Evolutionary conservation across 1,140 invertebrate species (phyloP).

Genomic region (Ceratina australensis): DNA sequence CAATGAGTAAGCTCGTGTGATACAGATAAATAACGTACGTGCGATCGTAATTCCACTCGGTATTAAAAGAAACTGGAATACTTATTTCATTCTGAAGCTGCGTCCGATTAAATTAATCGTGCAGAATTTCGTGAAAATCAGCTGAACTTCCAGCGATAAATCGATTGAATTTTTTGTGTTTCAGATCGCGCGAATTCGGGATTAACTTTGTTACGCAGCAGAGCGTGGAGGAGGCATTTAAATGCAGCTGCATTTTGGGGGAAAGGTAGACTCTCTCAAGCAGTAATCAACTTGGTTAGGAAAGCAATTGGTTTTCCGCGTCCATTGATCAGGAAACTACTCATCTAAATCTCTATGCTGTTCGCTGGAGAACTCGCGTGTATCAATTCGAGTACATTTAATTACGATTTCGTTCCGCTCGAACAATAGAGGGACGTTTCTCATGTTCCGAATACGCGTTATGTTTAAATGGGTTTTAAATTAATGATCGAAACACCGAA

Average conservation of each 20-base stretch:
- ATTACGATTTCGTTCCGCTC: background rate
- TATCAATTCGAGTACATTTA: background rate
- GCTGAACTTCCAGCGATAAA: background rate
- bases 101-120: background rate
- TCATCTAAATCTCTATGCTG: slow-evolving; percentile 13
- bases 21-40: no score
- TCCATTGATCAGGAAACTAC: slow-evolving; percentile 23
- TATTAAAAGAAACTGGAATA: background rate
- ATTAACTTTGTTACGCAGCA: slow-evolving; percentile 3
- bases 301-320: slow-evolving; percentile 8
- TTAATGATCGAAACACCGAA: no score
- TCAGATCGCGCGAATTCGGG: slow-evolving; percentile 1
- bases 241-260: background rate
- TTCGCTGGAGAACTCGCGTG: background rate
- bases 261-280: slow-evolving; percentile 5
- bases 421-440: no score
- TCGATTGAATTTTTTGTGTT: background rate
- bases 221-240: background rate
- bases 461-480: no score
- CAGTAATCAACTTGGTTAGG: slow-evolving; percentile 20
- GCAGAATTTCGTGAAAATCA: background rate
- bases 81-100: background rate
- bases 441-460: no score
- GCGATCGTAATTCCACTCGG: no score
- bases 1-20: no score